Evolutionary conservation across 2,888 invertebrate species (phyloP), one percentile per base, ranked within the genome.

Genomic region (Eubasilissa splendida): DNA sequence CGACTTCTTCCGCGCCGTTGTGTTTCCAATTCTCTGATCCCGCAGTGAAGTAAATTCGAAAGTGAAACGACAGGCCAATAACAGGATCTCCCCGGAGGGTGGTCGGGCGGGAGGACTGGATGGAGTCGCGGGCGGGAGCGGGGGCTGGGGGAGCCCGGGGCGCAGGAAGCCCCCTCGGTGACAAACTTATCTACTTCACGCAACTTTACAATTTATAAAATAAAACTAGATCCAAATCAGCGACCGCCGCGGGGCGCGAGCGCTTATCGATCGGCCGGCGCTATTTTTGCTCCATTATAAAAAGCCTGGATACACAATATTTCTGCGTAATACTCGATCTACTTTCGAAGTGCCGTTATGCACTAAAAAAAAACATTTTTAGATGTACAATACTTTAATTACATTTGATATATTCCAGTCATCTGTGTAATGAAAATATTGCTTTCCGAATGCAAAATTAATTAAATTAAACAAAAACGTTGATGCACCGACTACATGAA

Each of bases 201-300:
- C 70, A 71, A 70, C 66, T 68, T 71, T 78, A 71, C 70, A 78
- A 78, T 78, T 78, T 71, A 71, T 71, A 71, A 78, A 78, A 71
- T 78, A 52, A 78, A 71, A 78, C 70, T 71, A 71, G 71, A 59
- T 70, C 52, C 78, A 68, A 59, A 71, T 68, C 58, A 70, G 77
- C 71, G 71, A 42, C 68, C 68, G 59, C 54, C 77, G 77, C 70
- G 71, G 71, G 68, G 68, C 33, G 42, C 68, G 59, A 70, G 52
- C 22, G 66, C 42, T 70, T 73, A 73, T 73, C 77, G 77, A 54
- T 52, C 59, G 50, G 58, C 66, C 74, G 74, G 11, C 73, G 33
- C 70, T 58, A 11, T n/a, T 58, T 58, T 11, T 58, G 50, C 52
- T 50, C 50, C 52, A 14, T 12, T n/a, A 12, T n/a, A 12, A 14